A percentile compares a stretch with the other conserved stretches of the same genome.
These are phyloP conservation scores for Gobio occitaniae DNA, from an alignment of 2,797 vertebrate genomes.

Conservation along the genomic window DNA sequence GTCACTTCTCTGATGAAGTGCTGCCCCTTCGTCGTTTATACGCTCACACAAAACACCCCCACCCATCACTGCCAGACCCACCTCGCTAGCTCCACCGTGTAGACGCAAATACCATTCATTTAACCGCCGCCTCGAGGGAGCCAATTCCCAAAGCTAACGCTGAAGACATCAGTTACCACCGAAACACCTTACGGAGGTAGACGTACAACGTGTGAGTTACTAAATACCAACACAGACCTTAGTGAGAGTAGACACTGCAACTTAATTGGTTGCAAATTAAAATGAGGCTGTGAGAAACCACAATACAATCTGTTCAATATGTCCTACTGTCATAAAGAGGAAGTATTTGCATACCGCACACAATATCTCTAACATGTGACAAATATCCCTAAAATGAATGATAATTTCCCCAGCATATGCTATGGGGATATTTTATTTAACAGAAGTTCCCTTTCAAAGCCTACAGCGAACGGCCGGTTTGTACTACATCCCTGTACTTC, in stretches of 20 bases:
- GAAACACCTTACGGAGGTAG: slow-evolving; percentile 5
- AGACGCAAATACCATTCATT: slow-evolving; percentile 43
- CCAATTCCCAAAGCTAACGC: slow-evolving; percentile 32
- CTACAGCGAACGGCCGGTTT: no score
- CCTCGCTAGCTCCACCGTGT: not conserved
- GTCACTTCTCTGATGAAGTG: slow-evolving; percentile 38
- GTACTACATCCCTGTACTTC: no score
- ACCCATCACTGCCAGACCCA: slow-evolving; percentile 40
- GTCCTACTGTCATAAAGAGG: not conserved
- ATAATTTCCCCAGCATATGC: not conserved
- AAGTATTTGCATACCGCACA: not conserved
- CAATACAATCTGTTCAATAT: not conserved
- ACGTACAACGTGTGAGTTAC: not conserved
- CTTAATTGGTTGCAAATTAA: slow-evolving; percentile 5
- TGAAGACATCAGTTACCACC: slow-evolving; percentile 32
- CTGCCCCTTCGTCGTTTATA: slow-evolving; percentile 6
- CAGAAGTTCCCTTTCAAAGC: no score
- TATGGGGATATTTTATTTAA: not conserved
- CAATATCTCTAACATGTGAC: not conserved
- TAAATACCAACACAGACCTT: slow-evolving; percentile 17
- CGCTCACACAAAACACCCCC: slow-evolving; percentile 16
- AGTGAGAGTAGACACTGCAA: not conserved
- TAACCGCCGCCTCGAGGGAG: slow-evolving; percentile 24
- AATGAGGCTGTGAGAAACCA: not conserved
- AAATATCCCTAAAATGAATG: not conserved